Base-by-base conservation (phyloP, 2,797 vertebrate genomes). In the Chiroxiphia lanceolata region DNA sequence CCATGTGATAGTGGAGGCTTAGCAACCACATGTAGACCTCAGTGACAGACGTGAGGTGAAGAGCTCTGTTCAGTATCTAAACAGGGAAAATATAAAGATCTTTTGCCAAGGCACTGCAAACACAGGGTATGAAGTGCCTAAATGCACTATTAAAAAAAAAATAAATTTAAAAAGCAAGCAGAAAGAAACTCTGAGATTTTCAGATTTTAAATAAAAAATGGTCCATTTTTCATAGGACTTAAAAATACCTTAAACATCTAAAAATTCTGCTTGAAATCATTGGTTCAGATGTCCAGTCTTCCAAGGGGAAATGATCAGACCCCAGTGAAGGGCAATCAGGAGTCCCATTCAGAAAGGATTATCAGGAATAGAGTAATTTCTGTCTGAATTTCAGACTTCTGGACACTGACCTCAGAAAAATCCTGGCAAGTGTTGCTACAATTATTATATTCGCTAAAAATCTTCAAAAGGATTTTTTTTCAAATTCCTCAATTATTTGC, bases 341-440 rank as follows among this genome's bases (percentile, higher is more conserved):
- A 95, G 70, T 45, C 57, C 40, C 56, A 59, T 65, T 94, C 81
- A 83, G 78, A 89, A 89, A 75, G 78, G 65, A 90, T 80, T 89
- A 72, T n/a, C 64, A 87, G 25, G 36, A 90, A 69, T 26, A 82
- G 57, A 54, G 68, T 61, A 0, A 89, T 68, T 94, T 87, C 91
- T 95, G 68, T 65, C 83, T 87, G 71, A 89, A 83, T 93, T 95
- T 90, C 83, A 94, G 81, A 65, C 57, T 90, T 87, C n/a, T 92
- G 80, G 60, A 90, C 71, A 69, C 5, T 85, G 88, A 94, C 75
- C 83, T 83, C 33, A 9, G 83, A 94, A 96, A 95, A 96, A 95
- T 82, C 78, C 84, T 94, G 77, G 93, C 86, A 92, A 91, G 51
- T 80, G 31, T 77, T 86, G 94, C 74, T 80, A 93, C 74, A 91